phyloP scores from a whole-genome alignment of 1,140 invertebrate species.

The Drosophila pseudoananassae region DNA sequence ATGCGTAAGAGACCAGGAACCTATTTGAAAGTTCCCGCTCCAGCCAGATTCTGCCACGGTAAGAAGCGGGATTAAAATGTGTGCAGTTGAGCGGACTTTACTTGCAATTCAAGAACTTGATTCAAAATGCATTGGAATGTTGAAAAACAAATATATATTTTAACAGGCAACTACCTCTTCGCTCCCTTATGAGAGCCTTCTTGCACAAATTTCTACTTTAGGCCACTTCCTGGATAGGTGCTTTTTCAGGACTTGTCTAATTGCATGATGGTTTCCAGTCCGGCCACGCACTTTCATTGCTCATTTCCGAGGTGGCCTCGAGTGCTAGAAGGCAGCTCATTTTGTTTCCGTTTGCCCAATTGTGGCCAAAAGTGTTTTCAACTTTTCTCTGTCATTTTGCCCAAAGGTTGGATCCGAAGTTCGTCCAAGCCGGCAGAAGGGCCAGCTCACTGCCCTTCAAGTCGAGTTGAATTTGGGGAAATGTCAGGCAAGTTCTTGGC shows the following conservation, averaged over 20 bases:
- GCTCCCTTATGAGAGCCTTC: neutral
- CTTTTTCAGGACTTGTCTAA: slow-evolving; percentile 35
- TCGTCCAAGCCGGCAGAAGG: neutral
- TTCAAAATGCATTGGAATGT: neutral
- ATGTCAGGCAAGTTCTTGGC: slow-evolving; percentile 59
- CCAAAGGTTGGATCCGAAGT: slow-evolving; percentile 47
- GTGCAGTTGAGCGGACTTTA: neutral
- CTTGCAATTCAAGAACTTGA: neutral
- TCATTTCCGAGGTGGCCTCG: slow-evolving; percentile 49
- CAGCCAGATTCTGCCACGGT: slow-evolving; percentile 2
- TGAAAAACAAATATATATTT: slow-evolving; percentile 8
- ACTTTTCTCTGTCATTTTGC: slow-evolving; percentile 53
- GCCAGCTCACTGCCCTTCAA: neutral
- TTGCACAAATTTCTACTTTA: slow-evolving; percentile 8
- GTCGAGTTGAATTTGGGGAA: slow-evolving; percentile 58
- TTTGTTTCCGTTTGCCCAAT: slow-evolving; percentile 60
- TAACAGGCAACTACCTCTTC: neutral
- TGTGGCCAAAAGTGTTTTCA: slow-evolving; percentile 63
- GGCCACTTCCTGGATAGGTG: slow-evolving; percentile 10
- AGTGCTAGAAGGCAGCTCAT: slow-evolving; percentile 39
- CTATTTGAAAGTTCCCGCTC: neutral
- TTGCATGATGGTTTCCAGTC: slow-evolving; percentile 42
- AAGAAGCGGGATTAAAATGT: slow-evolving; percentile 11
- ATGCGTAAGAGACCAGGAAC: neutral
- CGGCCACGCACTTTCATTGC: slow-evolving; percentile 60